phyloP scores from a whole-genome alignment of 92 coral and sea anemone genomes.

The Zoanthus sansibaricus region DNA sequence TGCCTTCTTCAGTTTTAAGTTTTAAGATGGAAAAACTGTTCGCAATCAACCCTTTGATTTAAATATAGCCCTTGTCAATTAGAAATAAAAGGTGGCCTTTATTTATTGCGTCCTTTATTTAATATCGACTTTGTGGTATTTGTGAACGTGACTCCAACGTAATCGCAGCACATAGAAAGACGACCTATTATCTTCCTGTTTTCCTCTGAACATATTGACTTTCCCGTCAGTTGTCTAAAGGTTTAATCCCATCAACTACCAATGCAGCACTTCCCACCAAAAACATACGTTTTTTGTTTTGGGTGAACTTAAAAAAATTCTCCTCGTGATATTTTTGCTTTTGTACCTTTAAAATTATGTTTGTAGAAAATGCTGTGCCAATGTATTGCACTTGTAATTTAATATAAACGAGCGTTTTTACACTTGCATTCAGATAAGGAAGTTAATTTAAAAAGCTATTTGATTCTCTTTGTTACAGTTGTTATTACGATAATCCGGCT shows the following conservation, averaged over 20 bases:
- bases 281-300: too few species aligned
- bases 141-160: neutral
- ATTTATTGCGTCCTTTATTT: neutral
- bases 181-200: neutral
- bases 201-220: neutral
- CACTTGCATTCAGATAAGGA: neutral
- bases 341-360: too few species aligned
- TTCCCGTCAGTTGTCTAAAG: neutral
- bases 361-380: neutral
- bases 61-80: neutral
- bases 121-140: neutral
- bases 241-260: neutral
- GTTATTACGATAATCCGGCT: slow-evolving; percentile 2
- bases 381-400: neutral
- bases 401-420: neutral
- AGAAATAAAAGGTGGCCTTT: neutral
- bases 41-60: too few species aligned
- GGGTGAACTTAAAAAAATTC: too few species aligned
- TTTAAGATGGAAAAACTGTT: neutral
- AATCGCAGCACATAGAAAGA: neutral
- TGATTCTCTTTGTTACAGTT: neutral
- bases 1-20: neutral
- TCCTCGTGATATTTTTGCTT: too few species aligned
- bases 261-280: too few species aligned
- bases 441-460: neutral